These are phyloP conservation scores for Zenarchopterus dispar DNA, from an alignment of 2,797 vertebrate genomes.

Conservation along the genomic window DNA sequence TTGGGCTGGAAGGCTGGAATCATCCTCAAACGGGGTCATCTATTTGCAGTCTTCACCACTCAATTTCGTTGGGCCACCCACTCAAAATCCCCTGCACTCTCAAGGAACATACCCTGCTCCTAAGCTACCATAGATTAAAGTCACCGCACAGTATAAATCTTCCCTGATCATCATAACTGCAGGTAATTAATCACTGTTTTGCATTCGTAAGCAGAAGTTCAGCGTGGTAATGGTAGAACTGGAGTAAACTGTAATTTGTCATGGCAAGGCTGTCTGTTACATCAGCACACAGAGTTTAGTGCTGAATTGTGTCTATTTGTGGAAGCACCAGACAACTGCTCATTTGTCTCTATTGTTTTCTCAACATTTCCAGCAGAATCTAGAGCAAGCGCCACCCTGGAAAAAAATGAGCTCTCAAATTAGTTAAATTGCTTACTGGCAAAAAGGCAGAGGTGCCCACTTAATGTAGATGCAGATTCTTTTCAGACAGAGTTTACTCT, in stretches of 20 bases:
- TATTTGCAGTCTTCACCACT: too few relatives aligned
- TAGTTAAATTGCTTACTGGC: constrained; percentile 40
- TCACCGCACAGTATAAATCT: too few relatives aligned
- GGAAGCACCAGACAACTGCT: constrained; percentile 31
- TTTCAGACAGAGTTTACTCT: constrained; percentile 49
- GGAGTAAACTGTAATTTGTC: constrained; percentile 49
- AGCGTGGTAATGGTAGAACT: constrained; percentile 1
- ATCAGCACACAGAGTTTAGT: constrained; percentile 28
- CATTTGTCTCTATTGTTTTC: constrained; percentile 40
- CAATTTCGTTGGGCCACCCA: too few relatives aligned
- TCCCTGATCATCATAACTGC: constrained; percentile 13
- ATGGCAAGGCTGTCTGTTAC: constrained; percentile 37
- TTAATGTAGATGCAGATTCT: constrained; percentile 29
- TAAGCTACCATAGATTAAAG: too few relatives aligned
- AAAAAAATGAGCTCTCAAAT: constrained; percentile 43
- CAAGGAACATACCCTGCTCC: too few relatives aligned
- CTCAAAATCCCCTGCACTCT: too few relatives aligned
- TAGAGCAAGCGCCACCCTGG: constrained; percentile 19
- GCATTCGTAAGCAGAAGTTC: constrained; percentile 30
- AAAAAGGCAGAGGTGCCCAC: constrained; percentile 35
- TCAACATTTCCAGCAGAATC: constrained; percentile 27
- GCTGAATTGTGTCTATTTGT: constrained; percentile 46
- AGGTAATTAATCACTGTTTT: constrained; percentile 30
- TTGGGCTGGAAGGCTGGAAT: too few relatives aligned
- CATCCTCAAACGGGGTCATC: too few relatives aligned